Base-by-base conservation (phyloP, 64 coral and sea anemone genomes). In the Stichodactyla helianthus region DNA sequence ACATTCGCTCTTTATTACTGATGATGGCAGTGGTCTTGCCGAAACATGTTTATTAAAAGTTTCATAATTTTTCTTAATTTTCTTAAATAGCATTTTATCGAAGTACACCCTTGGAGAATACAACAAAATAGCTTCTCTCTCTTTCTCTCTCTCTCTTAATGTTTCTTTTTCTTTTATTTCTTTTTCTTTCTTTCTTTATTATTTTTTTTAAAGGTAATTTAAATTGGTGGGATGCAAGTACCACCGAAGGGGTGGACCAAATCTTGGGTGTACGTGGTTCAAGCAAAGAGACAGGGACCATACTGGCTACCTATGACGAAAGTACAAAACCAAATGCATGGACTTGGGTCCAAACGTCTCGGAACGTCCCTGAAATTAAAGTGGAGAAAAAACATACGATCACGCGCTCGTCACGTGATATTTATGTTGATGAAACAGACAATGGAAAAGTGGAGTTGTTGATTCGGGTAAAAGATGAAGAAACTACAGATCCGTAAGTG, bases 301-400 rank as follows among this genome's bases (percentile, higher is more conserved):
- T 84, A 50, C 25, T 84, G 83, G 83, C 83, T 22, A 84, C 83
- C 7, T 84, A 84, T 63, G 83, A 84, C 8, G 28, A 35, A 18
- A 23, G 83, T 59, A 84, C 83, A n/a, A 84, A 63, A 84, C 83
- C 83, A 63, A 57, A 20, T 7, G 59, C 54, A 16, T 84, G 59
- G 54, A 61, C 59, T 12, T 84, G 55, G 55, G 59, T 84, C 2
- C 8, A 84, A 23, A 63, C 54, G 7, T 7, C 54, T 12, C 50
- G 27, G 61, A 51, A 44, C 55, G 20, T 8, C 16, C 44, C 54
- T 63, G 83, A 62, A 57, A 6, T 35, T 31, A 6, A 26, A 15
- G 55, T 53, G 15, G 35, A 57, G 2, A 63, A 31, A 57, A 60
- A 0, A 3, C 83, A 84, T 54, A 6, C 83, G 15, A 20, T 84